Evolutionary conservation across 2,113 vertebrate genomes (phyloP).

Genomic region (Petroica traversi): DNA sequence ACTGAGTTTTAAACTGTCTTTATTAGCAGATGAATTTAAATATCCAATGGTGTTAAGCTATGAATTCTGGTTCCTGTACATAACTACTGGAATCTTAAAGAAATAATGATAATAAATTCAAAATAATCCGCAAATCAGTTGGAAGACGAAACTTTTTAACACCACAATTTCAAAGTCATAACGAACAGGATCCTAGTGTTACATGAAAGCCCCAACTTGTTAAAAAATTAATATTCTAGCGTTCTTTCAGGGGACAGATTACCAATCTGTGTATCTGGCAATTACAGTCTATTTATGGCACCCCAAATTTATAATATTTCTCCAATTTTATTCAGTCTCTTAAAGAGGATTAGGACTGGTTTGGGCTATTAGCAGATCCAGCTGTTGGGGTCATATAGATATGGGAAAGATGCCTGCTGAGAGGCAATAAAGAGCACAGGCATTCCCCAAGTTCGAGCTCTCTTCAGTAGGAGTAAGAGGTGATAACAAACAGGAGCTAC

Average conservation of each 20-base stretch:
- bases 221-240: not conserved
- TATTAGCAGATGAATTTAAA: constrained; percentile 14
- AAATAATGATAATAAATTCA: not conserved
- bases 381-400: not conserved
- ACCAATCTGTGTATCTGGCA: not conserved
- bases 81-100: not conserved
- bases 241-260: not conserved
- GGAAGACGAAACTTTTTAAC: not conserved
- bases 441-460: not conserved
- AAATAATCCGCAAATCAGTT: not conserved
- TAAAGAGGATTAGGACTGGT: not conserved
- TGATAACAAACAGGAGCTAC: not conserved
- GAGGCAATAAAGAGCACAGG: not conserved
- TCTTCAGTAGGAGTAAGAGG: not conserved
- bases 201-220: not conserved
- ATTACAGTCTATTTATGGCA: not conserved
- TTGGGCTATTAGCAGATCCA: not conserved
- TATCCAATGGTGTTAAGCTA: not conserved
- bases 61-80: not conserved
- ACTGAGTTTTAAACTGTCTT: not conserved
- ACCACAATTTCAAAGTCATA: not conserved
- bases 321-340: not conserved
- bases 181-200: not conserved
- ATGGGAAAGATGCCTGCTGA: not conserved
- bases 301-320: not conserved